A percentile compares a stretch with the other conserved stretches of the same genome.
These are phyloP conservation scores for Himalopsyche tibetana DNA, from an alignment of 2,888 invertebrate genomes.

Conservation along the genomic window DNA sequence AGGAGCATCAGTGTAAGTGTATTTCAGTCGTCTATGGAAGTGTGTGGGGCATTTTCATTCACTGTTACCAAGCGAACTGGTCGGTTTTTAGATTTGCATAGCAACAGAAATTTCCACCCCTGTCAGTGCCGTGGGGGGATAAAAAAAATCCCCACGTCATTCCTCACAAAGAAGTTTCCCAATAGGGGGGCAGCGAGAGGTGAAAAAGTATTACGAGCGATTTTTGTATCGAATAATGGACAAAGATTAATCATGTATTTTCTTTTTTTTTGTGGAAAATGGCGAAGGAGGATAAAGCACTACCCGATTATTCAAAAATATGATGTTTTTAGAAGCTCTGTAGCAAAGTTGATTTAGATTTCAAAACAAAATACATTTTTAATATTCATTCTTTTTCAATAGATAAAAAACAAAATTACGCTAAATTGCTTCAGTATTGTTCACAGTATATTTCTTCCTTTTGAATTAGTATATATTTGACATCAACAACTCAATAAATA, in stretches of 20 bases:
- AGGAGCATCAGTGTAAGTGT: constrained; percentile 10
- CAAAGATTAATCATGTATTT: constrained; percentile 24
- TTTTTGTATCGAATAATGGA: constrained; percentile 19
- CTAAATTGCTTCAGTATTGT: too few species aligned
- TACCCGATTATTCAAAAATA: neutral
- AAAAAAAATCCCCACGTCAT: constrained; percentile 9
- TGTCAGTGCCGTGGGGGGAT: neutral
- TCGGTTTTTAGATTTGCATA: constrained; percentile 29
- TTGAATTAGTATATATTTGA: too few species aligned
- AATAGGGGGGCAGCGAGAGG: neutral
- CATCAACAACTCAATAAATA: too few species aligned
- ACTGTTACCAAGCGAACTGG: neutral
- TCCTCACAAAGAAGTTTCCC: constrained; percentile 24
- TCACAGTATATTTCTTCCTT: too few species aligned
- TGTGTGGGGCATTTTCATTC: constrained; percentile 16
- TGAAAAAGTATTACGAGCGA: constrained; percentile 16
- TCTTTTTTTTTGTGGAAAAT: constrained; percentile 8
- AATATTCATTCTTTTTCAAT: too few species aligned
- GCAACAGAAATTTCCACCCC: constrained; percentile 31
- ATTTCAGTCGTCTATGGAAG: neutral
- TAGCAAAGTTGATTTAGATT: too few species aligned
- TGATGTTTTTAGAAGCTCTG: too few species aligned
- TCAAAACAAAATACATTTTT: too few species aligned
- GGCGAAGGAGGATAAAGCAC: neutral
- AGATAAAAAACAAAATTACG: too few species aligned